Conservation (phyloP, 2,797 vertebrate genomes). For the Podarcis siculus region DNA sequence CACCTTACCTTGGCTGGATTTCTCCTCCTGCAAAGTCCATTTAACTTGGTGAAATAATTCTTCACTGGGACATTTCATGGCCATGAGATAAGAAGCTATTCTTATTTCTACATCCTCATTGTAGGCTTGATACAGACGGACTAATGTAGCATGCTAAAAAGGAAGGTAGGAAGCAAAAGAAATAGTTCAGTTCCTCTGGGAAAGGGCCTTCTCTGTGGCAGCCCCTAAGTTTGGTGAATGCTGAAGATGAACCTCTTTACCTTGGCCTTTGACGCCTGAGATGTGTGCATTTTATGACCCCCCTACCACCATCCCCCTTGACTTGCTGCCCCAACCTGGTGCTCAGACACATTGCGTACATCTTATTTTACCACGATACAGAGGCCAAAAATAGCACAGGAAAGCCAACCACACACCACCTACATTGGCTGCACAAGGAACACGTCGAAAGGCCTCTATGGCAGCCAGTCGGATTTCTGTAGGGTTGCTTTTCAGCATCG, state of each 20-base stretch:
- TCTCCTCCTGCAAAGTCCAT: slow-evolving; percentile 80
- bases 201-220: too few species aligned
- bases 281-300: too few species aligned
- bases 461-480: slow-evolving; percentile 81
- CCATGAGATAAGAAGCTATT: slow-evolving; percentile 87
- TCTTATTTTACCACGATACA: neutral
- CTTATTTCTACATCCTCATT: slow-evolving; percentile 86
- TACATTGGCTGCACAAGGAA: slow-evolving; percentile 84
- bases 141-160: slow-evolving; percentile 79
- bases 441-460: slow-evolving; percentile 85
- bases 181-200: too few species aligned
- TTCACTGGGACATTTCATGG: slow-evolving; percentile 84
- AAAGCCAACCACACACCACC: slow-evolving; percentile 59
- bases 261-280: too few species aligned
- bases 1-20: slow-evolving; percentile 87
- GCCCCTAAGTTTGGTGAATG: too few species aligned
- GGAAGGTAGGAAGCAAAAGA: slow-evolving; percentile 3
- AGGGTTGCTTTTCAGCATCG: slow-evolving; percentile 59
- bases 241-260: too few species aligned
- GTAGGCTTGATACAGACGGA: slow-evolving; percentile 79
- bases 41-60: slow-evolving; percentile 81
- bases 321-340: neutral
- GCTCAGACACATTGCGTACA: neutral
- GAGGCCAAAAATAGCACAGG: neutral
- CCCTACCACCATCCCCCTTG: too few species aligned